Base-by-base conservation (phyloP, 1,140 invertebrate genomes). In the Magallana ariakensis region DNA sequence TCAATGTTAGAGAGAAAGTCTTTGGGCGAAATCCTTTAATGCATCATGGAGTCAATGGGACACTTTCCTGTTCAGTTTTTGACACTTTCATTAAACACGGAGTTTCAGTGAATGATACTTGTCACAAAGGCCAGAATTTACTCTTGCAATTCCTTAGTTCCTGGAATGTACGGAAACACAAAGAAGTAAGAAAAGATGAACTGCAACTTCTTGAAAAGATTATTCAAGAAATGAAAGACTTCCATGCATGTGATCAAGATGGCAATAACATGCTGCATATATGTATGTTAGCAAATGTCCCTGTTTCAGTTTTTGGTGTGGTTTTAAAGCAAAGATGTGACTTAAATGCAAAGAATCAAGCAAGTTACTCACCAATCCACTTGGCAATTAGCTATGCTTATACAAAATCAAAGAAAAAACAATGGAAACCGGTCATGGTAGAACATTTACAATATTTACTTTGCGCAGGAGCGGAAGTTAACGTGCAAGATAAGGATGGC, bases 371-470 rank as follows among this genome's bases (percentile, higher is more conserved):
- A 5, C 66, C 66, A 26, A 75, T 75, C 26, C 66, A 75, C 33
- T 26, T 75, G 9, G 66, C 66, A 13, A 22, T 75, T 13, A 75
- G 66, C 66, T 15, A 26, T 75, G 66, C 33, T 7, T 75, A 75
- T 26, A 75, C 66, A 13, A 75, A 75, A 75, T 75, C 66, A 22
- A 75, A 75, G 66, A 75, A 75, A 75, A 75, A 75, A 22, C 66
- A 75, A 33, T 75, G 66, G 66, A 75, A 33, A 75, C 66, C 66
- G 11, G 15, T 75, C 9, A 75, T 75, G 66, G 9, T 75, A 75
- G 66, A 75, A 26, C 66, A 75, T 26, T 26, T 75, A 26, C 66
- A 26, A 26, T 75, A 26, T 26, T 19, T 75, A 5, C 66, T 75
- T 22, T 22, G 66, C 66, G 9, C 66, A 26, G 66, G 66, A 4